Evolutionary conservation across 2,797 vertebrate genomes (phyloP).

Genomic region (Rhinichthys osculus): DNA sequence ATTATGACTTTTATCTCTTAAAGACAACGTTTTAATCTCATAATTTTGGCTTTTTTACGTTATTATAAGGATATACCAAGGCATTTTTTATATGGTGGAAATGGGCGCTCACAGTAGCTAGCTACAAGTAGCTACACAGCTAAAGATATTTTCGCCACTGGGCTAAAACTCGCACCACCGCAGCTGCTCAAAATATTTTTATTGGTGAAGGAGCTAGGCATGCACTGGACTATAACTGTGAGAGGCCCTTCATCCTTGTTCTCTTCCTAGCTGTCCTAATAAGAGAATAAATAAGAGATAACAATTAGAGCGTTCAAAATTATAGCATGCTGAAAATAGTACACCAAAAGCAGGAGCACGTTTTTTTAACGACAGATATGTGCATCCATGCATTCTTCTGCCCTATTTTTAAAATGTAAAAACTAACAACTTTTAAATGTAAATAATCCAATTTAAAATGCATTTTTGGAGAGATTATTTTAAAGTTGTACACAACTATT

Average conservation of each 20-base stretch:
- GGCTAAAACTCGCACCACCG: neutral
- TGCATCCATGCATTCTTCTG: neutral
- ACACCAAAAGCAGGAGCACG: neutral
- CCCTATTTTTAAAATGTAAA: neutral
- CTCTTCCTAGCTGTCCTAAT: neutral
- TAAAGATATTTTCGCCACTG: neutral
- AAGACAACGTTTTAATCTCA: neutral
- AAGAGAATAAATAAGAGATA: neutral
- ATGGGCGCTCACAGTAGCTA: neutral
- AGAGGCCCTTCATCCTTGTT: neutral
- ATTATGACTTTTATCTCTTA: too few relatives aligned
- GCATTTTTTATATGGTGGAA: neutral
- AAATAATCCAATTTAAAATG: neutral
- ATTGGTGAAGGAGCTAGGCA: neutral
- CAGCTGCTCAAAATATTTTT: constrained; percentile 16
- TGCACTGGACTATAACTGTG: neutral
- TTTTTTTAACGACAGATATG: neutral
- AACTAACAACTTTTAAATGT: neutral
- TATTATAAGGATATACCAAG: neutral
- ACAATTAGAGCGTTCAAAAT: neutral
- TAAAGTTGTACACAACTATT: too few relatives aligned
- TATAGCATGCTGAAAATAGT: neutral
- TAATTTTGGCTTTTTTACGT: neutral
- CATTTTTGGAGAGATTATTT: too few relatives aligned
- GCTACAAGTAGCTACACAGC: neutral